Percentiles rank a stretch among this genome's conserved stretches.
Conservation (phyloP, 2,888 invertebrate genomes). For the Ditula angustiorana region DNA sequence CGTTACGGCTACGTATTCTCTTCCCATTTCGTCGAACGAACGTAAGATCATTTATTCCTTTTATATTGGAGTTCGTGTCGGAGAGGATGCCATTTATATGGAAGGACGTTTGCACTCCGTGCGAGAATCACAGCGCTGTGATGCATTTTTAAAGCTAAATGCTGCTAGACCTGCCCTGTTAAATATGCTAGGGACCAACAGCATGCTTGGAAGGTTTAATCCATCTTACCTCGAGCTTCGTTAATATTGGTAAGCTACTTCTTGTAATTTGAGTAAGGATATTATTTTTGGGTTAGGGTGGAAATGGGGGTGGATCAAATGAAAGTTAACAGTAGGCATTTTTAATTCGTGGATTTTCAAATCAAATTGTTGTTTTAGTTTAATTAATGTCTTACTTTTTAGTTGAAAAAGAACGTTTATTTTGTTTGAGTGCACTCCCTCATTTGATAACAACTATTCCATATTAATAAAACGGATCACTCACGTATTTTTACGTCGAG, state of each 20-base stretch:
- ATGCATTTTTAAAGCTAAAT: constrained; percentile 38
- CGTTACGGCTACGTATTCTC: constrained; percentile 68
- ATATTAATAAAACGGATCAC: too few relatives aligned
- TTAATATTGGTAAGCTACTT: constrained; percentile 2
- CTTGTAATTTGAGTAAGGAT: background rate
- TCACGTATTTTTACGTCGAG: too few relatives aligned
- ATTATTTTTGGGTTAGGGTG: background rate
- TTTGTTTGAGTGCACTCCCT: too few relatives aligned
- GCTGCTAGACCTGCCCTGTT: constrained; percentile 8
- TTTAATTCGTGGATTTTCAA: too few relatives aligned
- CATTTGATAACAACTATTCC: too few relatives aligned
- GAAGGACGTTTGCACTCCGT: constrained; percentile 39
- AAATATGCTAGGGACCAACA: constrained; percentile 25
- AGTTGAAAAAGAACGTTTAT: too few relatives aligned
- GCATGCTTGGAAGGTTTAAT: constrained; percentile 21
- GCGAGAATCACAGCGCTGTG: constrained; percentile 41
- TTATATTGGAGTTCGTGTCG: constrained; percentile 68
- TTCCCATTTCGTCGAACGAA: constrained; percentile 68
- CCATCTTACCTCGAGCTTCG: constrained; percentile 20
- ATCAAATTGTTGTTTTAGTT: too few relatives aligned
- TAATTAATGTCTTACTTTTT: too few relatives aligned
- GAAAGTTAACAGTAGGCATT: too few relatives aligned
- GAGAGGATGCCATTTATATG: constrained; percentile 47
- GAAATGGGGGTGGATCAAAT: too few relatives aligned
- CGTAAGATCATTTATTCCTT: constrained; percentile 72